Evolutionary conservation across 1,140 invertebrate species (phyloP).

Genomic region (Apis dorsata): DNA sequence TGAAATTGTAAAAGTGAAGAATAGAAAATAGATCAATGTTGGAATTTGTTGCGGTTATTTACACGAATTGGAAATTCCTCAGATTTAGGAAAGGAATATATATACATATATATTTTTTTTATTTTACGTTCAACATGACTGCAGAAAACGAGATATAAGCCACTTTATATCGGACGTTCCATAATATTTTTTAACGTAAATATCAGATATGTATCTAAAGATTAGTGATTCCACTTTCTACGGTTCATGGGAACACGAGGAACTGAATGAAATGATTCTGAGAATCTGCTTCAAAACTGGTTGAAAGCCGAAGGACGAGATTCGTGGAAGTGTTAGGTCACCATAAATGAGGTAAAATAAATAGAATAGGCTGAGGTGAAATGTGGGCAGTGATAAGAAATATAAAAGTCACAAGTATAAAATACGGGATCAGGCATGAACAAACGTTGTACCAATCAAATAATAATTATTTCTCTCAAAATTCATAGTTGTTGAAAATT

Average conservation of each 20-base stretch:
- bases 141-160: not conserved
- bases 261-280: conserved; percentile 11
- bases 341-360: not conserved
- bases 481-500: too few relatives aligned
- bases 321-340: not conserved
- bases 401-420: not conserved
- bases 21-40: too few relatives aligned
- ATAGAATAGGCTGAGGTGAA: not conserved
- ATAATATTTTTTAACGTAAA: not conserved
- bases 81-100: too few relatives aligned
- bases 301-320: not conserved
- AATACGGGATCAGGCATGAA: not conserved
- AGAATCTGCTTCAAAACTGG: conserved; percentile 12
- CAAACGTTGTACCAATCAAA: too few relatives aligned
- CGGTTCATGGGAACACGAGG: not conserved
- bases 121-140: not conserved
- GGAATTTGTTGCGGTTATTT: too few relatives aligned
- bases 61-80: too few relatives aligned
- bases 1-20: too few relatives aligned
- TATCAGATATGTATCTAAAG: conserved; percentile 5
- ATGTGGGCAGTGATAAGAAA: not conserved
- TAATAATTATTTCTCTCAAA: too few relatives aligned
- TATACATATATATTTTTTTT: not conserved
- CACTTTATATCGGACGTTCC: not conserved
- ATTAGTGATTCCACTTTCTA: not conserved